Conservation (phyloP, 2,888 invertebrate species). For the Pristionchus japonicus region DNA sequence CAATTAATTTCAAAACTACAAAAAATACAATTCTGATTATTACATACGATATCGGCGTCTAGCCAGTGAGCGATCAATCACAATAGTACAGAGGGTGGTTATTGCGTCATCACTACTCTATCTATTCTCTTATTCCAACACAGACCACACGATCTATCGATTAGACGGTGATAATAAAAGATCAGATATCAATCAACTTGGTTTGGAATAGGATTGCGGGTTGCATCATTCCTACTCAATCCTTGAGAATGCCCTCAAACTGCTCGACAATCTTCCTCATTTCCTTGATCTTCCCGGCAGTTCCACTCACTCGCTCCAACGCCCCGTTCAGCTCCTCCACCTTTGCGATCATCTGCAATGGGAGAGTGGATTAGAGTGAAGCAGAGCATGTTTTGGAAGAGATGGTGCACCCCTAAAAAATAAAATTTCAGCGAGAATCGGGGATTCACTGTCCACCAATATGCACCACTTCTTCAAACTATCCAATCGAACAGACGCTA, state of each 20-base stretch:
- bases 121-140: background rate
- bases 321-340: slow-evolving; percentile 70
- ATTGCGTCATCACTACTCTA: background rate
- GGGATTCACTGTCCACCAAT: background rate
- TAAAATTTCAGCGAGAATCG: no score
- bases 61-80: background rate
- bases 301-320: slow-evolving; percentile 64
- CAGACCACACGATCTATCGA: no score
- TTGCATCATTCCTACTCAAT: slow-evolving; percentile 26
- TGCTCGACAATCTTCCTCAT: slow-evolving; percentile 69
- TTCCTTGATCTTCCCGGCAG: slow-evolving; percentile 69
- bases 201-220: no score
- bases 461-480: background rate
- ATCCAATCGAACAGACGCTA: no score
- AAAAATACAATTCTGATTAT: background rate
- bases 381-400: no score
- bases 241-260: slow-evolving; percentile 60
- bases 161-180: no score
- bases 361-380: background rate
- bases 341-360: slow-evolving; percentile 71
- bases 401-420: no score
- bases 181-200: no score
- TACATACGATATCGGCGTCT: background rate
- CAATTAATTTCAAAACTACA: background rate
- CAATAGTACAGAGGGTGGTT: background rate